Conservation (phyloP, 2,113 vertebrate species). For the Melierax canorus region DNA sequence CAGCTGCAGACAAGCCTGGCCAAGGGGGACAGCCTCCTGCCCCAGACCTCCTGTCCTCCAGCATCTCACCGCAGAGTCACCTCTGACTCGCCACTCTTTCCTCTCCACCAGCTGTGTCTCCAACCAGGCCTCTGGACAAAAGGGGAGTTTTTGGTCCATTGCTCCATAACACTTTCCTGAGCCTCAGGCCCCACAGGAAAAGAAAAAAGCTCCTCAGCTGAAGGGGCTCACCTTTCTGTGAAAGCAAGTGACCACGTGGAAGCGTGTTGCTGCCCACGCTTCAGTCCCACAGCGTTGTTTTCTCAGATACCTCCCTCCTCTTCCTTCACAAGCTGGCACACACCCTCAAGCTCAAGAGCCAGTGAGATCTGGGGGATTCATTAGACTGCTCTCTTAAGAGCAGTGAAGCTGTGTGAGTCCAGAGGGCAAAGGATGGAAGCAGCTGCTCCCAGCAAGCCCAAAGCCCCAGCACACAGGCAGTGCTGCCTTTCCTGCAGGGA, state of each 20-base stretch:
- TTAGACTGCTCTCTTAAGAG: background rate
- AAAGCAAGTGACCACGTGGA: background rate
- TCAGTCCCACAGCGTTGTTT: background rate
- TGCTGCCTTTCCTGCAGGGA: background rate
- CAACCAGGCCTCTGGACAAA: background rate
- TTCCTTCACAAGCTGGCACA: background rate
- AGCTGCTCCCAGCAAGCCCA: background rate
- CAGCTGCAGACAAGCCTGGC: background rate
- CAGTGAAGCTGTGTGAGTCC: background rate
- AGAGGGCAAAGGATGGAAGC: background rate
- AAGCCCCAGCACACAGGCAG: background rate
- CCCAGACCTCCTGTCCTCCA: background rate
- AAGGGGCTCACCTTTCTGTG: background rate
- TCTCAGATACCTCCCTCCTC: background rate
- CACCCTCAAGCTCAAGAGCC: background rate
- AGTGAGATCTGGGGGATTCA: background rate
- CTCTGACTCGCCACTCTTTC: background rate
- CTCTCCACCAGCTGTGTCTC: background rate
- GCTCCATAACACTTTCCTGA: background rate
- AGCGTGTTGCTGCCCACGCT: accelerated
- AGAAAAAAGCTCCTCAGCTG: background rate
- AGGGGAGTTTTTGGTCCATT: background rate
- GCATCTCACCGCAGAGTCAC: background rate
- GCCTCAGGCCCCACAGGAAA: background rate
- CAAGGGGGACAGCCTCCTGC: background rate